phyloP scores from a whole-genome alignment of 2,113 vertebrate genomes.

The Brachyistius frenatus region DNA sequence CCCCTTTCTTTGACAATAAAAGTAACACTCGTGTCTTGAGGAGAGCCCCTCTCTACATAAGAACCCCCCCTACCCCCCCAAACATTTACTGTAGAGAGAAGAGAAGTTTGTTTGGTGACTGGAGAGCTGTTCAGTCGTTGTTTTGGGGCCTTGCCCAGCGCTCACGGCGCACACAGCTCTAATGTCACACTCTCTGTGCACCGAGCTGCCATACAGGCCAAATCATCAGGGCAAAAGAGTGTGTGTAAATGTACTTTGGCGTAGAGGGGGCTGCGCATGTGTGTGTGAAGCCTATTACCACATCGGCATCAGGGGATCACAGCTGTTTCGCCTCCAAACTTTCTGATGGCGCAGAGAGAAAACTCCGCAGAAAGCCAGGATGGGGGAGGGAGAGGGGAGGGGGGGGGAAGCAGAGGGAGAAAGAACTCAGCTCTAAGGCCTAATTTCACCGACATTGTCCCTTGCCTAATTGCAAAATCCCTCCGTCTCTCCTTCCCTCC shows the following conservation, averaged over 20 bases:
- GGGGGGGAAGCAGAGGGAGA: slow-evolving; percentile 35
- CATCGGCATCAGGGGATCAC: slow-evolving; percentile 58
- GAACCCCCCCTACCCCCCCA: slow-evolving; percentile 11
- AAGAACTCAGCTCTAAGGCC: slow-evolving; percentile 83
- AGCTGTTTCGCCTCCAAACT: slow-evolving; percentile 74
- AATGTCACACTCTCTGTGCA: slow-evolving; percentile 45
- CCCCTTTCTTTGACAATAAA: slow-evolving; percentile 12
- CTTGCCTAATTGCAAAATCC: slow-evolving; percentile 85
- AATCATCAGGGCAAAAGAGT: slow-evolving; percentile 49
- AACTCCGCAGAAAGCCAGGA: slow-evolving; percentile 44
- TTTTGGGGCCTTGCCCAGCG: slow-evolving; percentile 62
- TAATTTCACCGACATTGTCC: slow-evolving; percentile 84
- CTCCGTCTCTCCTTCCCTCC: slow-evolving; percentile 65
- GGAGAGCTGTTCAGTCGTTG: slow-evolving; percentile 62
- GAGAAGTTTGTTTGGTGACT: slow-evolving; percentile 60
- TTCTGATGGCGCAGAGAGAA: slow-evolving; percentile 60
- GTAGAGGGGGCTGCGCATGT: background rate
- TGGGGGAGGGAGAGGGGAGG: background rate
- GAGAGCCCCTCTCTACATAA: slow-evolving; percentile 20
- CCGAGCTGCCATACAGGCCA: slow-evolving; percentile 58
- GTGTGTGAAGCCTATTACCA: slow-evolving; percentile 51
- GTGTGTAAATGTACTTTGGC: slow-evolving; percentile 52
- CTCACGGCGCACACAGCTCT: slow-evolving; percentile 40
- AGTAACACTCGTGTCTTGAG: slow-evolving; percentile 45
- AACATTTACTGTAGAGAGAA: slow-evolving; percentile 48